Evolutionary conservation across 30 jellyfish, hydroid and myxozoan genomes (phyloP), one percentile per base, ranked within the genome.

Genomic region (Turritopsis rubra): DNA sequence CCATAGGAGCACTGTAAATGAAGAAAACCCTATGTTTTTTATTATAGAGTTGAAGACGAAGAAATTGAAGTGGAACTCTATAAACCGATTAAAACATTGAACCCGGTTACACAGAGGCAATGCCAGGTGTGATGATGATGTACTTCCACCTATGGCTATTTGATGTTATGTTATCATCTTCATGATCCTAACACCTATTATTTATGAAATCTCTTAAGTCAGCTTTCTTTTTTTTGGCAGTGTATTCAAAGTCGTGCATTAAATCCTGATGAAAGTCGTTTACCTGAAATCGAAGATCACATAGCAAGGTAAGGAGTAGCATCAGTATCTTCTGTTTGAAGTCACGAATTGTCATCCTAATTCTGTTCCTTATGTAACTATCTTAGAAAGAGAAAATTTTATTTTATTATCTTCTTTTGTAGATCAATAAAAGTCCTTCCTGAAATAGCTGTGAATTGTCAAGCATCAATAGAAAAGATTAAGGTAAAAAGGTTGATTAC

Each of bases 201-300:
- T n/a, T n/a, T n/a, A n/a, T n/a, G n/a, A n/a, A n/a, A 1, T 7
- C 18, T 19, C 21, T 75, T 75, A 24, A 21, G 65, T 75, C 7
- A 75, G 29, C 29, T 75, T 7, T 4, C 21, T 28, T 75, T 7
- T 75, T 7, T 22, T 7, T 22, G 3, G 18, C n/a, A 92, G 98
- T 92, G 98, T 79, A 86, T 92, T 21, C 98, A 92, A 54, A 54
- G 66, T 53, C 88, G 98, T 1, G 98, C 95, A 0, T 68, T 92
- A 79, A 81, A 88, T 54, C 93, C 96, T 7, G 95, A 88, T 23
- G 96, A 88, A 8, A 89, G 41, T 1, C 65, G 31, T 24, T 79
- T 92, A 25, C 98, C 98, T 1, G 85, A 53, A 23, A 54, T 92
- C 20, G 98, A 88, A 23, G 96, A 72, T 20, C 74, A 84, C 78